Evolutionary conservation across 2,888 invertebrate species (phyloP).

Genomic region (Synergus itoensis): DNA sequence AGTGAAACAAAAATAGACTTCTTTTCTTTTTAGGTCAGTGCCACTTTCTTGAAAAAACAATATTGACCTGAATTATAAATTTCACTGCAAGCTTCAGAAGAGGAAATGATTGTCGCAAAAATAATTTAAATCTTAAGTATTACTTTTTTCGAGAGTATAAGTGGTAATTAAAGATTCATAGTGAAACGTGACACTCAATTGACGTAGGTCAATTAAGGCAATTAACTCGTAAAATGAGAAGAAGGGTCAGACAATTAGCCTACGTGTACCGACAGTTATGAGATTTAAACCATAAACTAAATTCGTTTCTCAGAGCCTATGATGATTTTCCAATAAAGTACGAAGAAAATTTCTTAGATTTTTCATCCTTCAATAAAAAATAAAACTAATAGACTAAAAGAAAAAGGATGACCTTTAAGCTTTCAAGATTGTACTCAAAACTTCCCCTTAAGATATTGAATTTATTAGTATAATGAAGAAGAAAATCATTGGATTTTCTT

Average conservation of each 20-base stretch:
- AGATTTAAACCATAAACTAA: not conserved
- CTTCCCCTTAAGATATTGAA: no score
- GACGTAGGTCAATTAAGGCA: constrained; percentile 16
- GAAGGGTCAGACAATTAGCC: not conserved
- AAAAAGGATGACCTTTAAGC: not conserved
- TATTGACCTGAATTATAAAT: constrained; percentile 10
- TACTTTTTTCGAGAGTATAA: constrained; percentile 9
- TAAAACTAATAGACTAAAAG: not conserved
- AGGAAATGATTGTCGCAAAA: not conserved
- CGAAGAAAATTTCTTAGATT: not conserved
- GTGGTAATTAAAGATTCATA: not conserved
- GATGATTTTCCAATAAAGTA: no score
- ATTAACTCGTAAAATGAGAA: constrained; percentile 21
- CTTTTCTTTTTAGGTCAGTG: constrained; percentile 3
- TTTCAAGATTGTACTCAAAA: no score
- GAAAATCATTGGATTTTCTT: no score
- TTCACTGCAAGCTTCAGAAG: constrained; percentile 2
- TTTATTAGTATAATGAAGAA: no score
- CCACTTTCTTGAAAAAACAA: not conserved
- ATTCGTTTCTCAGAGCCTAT: no score
- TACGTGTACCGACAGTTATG: not conserved
- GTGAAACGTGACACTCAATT: constrained; percentile 13
- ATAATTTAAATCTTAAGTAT: constrained; percentile 15
- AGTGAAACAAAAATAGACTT: not conserved
- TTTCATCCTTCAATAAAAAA: not conserved